A percentile compares a stretch with the other conserved stretches of the same genome.
Evolutionary conservation across 2,888 invertebrate genomes (phyloP).

Genomic region (Drosophila suboccidentalis): DNA sequence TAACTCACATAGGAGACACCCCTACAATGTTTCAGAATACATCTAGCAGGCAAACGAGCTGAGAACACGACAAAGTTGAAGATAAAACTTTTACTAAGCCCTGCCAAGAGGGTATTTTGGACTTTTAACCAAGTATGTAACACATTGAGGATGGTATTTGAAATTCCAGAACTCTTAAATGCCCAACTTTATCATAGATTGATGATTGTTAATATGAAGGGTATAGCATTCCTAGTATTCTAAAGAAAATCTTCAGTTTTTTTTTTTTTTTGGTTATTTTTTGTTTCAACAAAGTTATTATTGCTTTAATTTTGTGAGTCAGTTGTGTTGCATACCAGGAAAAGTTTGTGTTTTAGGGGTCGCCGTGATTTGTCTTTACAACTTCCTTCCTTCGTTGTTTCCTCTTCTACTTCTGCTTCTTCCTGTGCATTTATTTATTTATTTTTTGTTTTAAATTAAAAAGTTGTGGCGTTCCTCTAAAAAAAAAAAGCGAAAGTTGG

Average conservation of each 20-base stretch:
- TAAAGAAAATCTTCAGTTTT: no score
- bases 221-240: not conserved
- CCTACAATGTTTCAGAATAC: slow-evolving; percentile 12
- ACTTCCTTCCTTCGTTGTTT: slow-evolving; percentile 16
- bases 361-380: slow-evolving; percentile 60
- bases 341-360: slow-evolving; percentile 57
- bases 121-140: not conserved
- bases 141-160: not conserved
- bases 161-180: not conserved
- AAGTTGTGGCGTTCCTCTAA: slow-evolving; percentile 46
- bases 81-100: slow-evolving; percentile 12
- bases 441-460: slow-evolving; percentile 52
- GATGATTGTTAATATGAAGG: not conserved
- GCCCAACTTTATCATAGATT: not conserved
- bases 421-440: slow-evolving; percentile 1
- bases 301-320: slow-evolving; percentile 78
- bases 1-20: slow-evolving; percentile 5
- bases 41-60: slow-evolving; percentile 27
- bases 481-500: slow-evolving; percentile 39
- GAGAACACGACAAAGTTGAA: slow-evolving; percentile 19
- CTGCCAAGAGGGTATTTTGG: not conserved
- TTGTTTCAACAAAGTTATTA: slow-evolving; percentile 74
- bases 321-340: slow-evolving; percentile 64
- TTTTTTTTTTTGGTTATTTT: slow-evolving; percentile 5
- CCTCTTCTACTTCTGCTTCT: slow-evolving; percentile 4